phyloP scores from a whole-genome alignment of 2,113 vertebrate genomes.

The Limnothrissa miodon region DNA sequence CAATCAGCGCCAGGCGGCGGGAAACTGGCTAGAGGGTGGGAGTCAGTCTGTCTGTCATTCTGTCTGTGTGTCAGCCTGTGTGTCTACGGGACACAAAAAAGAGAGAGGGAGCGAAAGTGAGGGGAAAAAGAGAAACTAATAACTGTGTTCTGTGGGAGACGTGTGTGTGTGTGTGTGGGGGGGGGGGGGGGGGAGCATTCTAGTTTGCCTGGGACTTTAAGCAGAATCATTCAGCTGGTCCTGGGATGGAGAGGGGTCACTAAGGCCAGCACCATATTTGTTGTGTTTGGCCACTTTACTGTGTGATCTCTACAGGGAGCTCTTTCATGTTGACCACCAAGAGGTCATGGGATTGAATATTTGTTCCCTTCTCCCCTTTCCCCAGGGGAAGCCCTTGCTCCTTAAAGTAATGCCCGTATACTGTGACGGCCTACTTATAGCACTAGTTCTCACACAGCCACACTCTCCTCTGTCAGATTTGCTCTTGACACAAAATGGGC shows the following conservation, averaged over 20 bases:
- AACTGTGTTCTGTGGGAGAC: neutral
- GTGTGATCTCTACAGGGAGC: constrained; percentile 33
- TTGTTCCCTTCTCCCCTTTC: neutral
- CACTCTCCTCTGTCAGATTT: neutral
- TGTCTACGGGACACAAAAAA: no score
- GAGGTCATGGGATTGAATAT: constrained; percentile 26
- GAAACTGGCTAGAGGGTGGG: no score
- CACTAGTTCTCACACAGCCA: neutral
- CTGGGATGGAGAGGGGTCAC: neutral
- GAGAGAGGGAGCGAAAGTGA: no score
- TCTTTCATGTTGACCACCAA: constrained; percentile 21
- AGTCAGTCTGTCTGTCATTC: neutral
- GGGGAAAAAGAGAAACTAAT: no score
- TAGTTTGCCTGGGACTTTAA: constrained; percentile 19
- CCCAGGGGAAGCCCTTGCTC: neutral
- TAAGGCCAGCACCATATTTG: neutral
- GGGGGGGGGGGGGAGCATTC: neutral
- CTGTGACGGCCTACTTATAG: neutral
- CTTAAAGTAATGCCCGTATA: constrained; percentile 9
- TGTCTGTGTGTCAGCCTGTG: neutral
- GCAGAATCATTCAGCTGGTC: constrained; percentile 1
- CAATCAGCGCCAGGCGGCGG: no score
- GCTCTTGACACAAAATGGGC: neutral
- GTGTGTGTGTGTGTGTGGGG: neutral
- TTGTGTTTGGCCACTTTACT: constrained; percentile 26